Conservation (phyloP, 1,140 invertebrate species). For the Atta texana region DNA sequence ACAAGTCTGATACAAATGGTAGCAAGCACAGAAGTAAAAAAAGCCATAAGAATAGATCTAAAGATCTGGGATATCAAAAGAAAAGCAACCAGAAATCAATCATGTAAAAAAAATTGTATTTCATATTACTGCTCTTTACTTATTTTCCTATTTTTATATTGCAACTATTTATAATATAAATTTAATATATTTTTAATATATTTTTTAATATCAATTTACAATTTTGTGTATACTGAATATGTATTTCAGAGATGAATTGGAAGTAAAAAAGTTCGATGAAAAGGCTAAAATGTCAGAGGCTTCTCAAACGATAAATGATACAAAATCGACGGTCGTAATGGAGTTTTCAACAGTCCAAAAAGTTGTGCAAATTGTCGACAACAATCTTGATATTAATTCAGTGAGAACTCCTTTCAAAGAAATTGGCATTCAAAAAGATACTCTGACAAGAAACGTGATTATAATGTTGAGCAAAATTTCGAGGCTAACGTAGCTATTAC, state of each 20-base stretch:
- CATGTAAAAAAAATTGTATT: constrained; percentile 15
- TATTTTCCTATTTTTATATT: background rate
- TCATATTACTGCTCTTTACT: background rate
- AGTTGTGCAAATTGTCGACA: constrained; percentile 73
- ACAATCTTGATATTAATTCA: constrained; percentile 49
- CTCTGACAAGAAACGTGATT: constrained; percentile 3
- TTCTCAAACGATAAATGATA: constrained; percentile 64
- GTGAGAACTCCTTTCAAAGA: constrained; percentile 52
- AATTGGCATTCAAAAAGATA: constrained; percentile 22
- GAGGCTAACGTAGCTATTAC: background rate
- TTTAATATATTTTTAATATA: background rate
- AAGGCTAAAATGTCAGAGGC: constrained; percentile 52
- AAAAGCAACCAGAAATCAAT: background rate
- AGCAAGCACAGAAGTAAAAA: constrained; percentile 9
- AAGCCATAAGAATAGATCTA: constrained; percentile 21
- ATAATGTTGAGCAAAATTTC: constrained; percentile 49
- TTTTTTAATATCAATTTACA: background rate
- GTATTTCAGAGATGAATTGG: background rate
- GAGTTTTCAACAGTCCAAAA: constrained; percentile 77
- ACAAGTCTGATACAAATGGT: constrained; percentile 22
- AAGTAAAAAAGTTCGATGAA: background rate
- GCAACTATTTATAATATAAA: too few species aligned
- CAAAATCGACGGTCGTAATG: constrained; percentile 74
- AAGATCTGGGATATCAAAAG: background rate
- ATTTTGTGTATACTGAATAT: background rate